A percentile compares a stretch with the other conserved stretches of the same genome.
Conservation (phyloP, 2,797 vertebrate genomes). For the Gymnoscopelus microlampas region DNA sequence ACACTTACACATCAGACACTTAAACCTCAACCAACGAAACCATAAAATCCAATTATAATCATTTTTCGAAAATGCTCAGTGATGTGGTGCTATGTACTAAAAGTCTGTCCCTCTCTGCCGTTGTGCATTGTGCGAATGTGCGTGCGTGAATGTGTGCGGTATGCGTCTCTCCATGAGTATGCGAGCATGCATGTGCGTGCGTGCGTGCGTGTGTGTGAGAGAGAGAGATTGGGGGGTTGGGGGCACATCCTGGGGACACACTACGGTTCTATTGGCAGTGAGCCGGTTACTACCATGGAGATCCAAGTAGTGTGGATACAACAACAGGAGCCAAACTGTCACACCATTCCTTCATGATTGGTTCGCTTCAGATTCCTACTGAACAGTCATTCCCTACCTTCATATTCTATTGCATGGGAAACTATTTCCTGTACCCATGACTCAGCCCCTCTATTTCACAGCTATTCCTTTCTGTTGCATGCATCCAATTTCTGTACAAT, state of each 20-base stretch:
- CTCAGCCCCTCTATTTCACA: constrained; percentile 7
- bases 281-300: constrained; percentile 42
- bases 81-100: constrained; percentile 13
- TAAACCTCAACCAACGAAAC: constrained; percentile 31
- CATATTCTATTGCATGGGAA: constrained; percentile 24
- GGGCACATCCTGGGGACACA: constrained; percentile 19
- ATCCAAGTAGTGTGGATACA: constrained; percentile 59
- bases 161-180: not conserved
- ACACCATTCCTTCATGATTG: constrained; percentile 37
- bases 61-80: constrained; percentile 37
- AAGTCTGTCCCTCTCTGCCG: too few relatives aligned
- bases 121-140: too few relatives aligned
- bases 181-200: not conserved
- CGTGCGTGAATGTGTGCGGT: too few relatives aligned
- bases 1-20: constrained; percentile 18
- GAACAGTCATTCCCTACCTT: constrained; percentile 20
- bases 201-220: constrained; percentile 13
- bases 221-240: constrained; percentile 10
- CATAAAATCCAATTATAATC: constrained; percentile 52
- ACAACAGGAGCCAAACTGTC: constrained; percentile 58
- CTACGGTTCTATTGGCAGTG: constrained; percentile 38
- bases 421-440: constrained; percentile 34
- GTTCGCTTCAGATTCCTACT: constrained; percentile 30
- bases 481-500: constrained; percentile 23
- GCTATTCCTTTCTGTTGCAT: constrained; percentile 17